Evolutionary conservation across 2,888 invertebrate species (phyloP), one percentile per base, ranked within the genome.

Genomic region (Conistra vaccinii): DNA sequence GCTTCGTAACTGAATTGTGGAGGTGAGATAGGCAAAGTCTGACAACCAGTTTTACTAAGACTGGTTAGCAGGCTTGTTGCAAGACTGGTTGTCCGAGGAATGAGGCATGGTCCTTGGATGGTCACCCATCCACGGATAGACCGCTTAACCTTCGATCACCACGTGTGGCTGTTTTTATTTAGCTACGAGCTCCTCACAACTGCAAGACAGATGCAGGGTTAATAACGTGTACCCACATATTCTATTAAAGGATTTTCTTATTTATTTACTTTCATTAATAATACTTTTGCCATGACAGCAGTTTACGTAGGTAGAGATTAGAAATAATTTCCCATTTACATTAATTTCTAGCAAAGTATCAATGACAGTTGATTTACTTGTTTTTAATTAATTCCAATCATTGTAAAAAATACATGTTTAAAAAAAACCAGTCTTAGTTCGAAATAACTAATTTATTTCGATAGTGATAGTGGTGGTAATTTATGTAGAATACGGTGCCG

Each of bases 331-430:
- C 26, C 14, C 12, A 53, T 69, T 42, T 20, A 55, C 14, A 32
- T 26, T 29, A 29, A 67, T 67, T 35, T 58, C 20, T n/a, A 12
- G 20, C 51, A n/a, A 72, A 29, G 9, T 62, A 45, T 55, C 10
- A 55, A 32, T 42, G 26, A 42, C 9, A 57, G 23, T 14, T 63
- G 39, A 73, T 63, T n/a, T 35, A 23, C 48, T 55, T 0, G 5
- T 61, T 57, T 67, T 9, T 35, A 58, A 45, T 66, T 65, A 29
- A 81, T 57, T 69, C 23, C 45, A 75, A 74, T 61, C 0, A 23
- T 69, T 32, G 5, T 63, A 42, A 68, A 69, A 35, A 60, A 26
- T 55, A 26, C n/a, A 23, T 45, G 3, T 63, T 68, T n/a, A 9
- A 14, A n/a, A 63, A 1, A 14, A 26, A 55, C 55, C 26, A 26